phyloP scores from a whole-genome alignment of 2,113 vertebrate species.

The Ailuropoda melanoleuca region DNA sequence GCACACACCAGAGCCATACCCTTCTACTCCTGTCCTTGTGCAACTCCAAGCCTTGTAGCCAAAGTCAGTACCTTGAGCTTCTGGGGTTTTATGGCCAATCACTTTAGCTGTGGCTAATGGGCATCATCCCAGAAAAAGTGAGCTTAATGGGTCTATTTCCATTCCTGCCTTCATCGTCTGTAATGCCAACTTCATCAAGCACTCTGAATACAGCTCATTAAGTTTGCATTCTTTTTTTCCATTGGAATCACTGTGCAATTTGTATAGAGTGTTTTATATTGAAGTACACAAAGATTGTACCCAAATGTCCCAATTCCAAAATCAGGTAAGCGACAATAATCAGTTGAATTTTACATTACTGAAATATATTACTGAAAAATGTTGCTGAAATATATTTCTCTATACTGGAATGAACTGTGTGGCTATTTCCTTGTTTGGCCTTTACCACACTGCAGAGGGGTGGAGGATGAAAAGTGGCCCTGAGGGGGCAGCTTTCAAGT shows the following conservation, averaged over 20 bases:
- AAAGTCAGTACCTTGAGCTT: not conserved
- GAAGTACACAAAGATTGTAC: not conserved
- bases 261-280: not conserved
- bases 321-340: constrained; percentile 48
- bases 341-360: constrained; percentile 16
- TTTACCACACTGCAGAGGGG: not conserved
- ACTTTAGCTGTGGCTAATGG: not conserved
- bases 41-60: not conserved
- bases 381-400: constrained; percentile 44
- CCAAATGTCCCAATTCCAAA: constrained; percentile 46
- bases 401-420: not conserved
- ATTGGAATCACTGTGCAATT: constrained; percentile 40
- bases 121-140: not conserved
- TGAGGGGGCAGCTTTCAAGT: not conserved
- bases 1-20: not conserved
- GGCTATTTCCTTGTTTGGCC: not conserved
- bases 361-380: constrained; percentile 17
- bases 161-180: not conserved
- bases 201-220: constrained; percentile 35
- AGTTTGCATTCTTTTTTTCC: not conserved
- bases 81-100: not conserved
- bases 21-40: not conserved
- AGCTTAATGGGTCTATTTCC: constrained; percentile 35
- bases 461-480: not conserved
- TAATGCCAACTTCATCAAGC: constrained; percentile 24